phyloP scores from a whole-genome alignment of 1,140 invertebrate species.

The Lepidotrigona ventralis region DNA sequence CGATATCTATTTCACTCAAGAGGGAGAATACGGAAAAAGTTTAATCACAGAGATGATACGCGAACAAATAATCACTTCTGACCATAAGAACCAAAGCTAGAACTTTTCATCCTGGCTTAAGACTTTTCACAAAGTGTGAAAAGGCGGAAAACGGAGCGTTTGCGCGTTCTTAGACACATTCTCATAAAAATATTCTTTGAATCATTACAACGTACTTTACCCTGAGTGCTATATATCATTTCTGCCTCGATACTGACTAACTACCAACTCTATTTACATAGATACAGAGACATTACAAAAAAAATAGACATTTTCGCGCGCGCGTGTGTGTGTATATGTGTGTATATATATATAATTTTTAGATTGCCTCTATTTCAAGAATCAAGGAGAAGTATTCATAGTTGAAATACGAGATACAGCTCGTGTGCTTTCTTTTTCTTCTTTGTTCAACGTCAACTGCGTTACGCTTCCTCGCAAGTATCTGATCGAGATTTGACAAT shows the following conservation, averaged over 20 bases:
- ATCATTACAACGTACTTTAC: conserved; percentile 39
- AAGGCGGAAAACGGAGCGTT: conserved; percentile 2
- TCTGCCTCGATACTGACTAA: neutral
- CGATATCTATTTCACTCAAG: conserved; percentile 4
- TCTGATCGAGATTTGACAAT: conserved; percentile 57
- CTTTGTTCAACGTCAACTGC: neutral
- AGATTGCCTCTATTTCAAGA: neutral
- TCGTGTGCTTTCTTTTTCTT: neutral
- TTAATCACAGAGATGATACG: conserved; percentile 38
- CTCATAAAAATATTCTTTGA: conserved; percentile 49
- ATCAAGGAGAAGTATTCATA: neutral
- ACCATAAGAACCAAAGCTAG: neutral
- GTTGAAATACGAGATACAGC: neutral
- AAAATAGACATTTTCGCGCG: conserved; percentile 43
- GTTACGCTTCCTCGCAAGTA: conserved; percentile 46
- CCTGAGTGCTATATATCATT: conserved; percentile 51
- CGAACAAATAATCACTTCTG: neutral
- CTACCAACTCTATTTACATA: conserved; percentile 55
- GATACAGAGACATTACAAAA: conserved; percentile 44
- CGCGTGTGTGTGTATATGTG: neutral
- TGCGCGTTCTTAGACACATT: conserved; percentile 22
- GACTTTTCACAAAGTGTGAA: neutral
- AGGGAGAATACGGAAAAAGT: neutral
- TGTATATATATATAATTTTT: conserved; percentile 13
- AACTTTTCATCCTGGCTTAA: neutral